phyloP scores from a whole-genome alignment of 2,888 invertebrate genomes.

The Cremastinae sp. region DNA sequence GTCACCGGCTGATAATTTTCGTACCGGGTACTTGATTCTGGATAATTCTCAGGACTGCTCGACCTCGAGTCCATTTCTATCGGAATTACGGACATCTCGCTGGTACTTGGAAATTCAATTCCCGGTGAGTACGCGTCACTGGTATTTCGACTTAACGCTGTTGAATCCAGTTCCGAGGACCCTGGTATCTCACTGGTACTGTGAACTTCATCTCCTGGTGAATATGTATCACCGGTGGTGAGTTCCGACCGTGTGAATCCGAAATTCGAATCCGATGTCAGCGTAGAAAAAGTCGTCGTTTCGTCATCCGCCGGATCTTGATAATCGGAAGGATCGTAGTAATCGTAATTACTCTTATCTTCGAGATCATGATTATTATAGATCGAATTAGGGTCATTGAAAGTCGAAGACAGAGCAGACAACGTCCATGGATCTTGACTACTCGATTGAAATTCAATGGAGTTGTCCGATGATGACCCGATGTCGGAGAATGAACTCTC shows the following conservation, averaged over 20 bases:
- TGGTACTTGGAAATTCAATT: slow-evolving; percentile 23
- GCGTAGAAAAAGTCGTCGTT: neutral
- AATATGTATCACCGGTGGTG: too few relatives aligned
- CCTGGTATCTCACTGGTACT: slow-evolving; percentile 36
- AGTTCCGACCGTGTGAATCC: neutral
- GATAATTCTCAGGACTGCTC: slow-evolving; percentile 15
- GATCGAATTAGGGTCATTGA: too few relatives aligned
- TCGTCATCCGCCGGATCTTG: slow-evolving; percentile 37
- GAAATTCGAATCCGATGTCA: slow-evolving; percentile 1
- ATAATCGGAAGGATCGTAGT: slow-evolving; percentile 51
- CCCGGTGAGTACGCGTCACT: too few relatives aligned
- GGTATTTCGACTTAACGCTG: too few relatives aligned
- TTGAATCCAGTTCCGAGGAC: too few relatives aligned
- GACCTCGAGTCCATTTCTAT: slow-evolving; percentile 26
- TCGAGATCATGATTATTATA: slow-evolving; percentile 24
- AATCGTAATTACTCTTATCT: slow-evolving; percentile 52
- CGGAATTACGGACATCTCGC: slow-evolving; percentile 1
- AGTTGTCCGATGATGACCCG: slow-evolving; percentile 29
- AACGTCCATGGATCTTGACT: neutral
- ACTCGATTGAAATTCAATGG: slow-evolving; percentile 30
- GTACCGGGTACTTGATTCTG: slow-evolving; percentile 15
- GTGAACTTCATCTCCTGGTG: too few relatives aligned
- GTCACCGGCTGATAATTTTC: neutral
- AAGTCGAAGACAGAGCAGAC: neutral
- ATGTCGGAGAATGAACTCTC: slow-evolving; percentile 20